Percentiles rank a stretch among this genome's conserved stretches.
phyloP scores from a whole-genome alignment of 2,797 vertebrate genomes.

The Gymnodraco acuticeps region DNA sequence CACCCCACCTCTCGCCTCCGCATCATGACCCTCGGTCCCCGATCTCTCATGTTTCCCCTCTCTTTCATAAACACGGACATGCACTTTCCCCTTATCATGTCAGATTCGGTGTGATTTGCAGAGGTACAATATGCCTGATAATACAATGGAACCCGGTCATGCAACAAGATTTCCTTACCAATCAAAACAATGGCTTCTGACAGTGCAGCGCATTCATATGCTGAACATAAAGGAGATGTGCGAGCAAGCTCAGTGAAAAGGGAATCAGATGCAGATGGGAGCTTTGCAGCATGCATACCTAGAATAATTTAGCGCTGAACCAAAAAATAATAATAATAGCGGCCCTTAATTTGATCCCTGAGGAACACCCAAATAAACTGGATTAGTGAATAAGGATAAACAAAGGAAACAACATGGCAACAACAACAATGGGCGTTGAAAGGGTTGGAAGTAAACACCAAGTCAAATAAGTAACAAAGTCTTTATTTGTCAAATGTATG shows the following conservation, averaged over 20 bases:
- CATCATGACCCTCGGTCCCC: constrained; percentile 55
- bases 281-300: constrained; percentile 57
- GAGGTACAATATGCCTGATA: constrained; percentile 66
- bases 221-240: constrained; percentile 65
- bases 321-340: constrained; percentile 26
- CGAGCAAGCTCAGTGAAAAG: constrained; percentile 50
- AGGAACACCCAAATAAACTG: constrained; percentile 62
- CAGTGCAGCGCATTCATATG: constrained; percentile 75
- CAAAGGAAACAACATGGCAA: constrained; percentile 42
- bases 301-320: constrained; percentile 57
- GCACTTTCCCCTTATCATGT: constrained; percentile 55
- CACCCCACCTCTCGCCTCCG: constrained; percentile 52
- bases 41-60: constrained; percentile 43
- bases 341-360: constrained; percentile 65
- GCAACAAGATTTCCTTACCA: constrained; percentile 63
- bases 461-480: constrained; percentile 1
- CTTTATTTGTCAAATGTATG: not conserved
- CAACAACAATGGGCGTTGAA: constrained; percentile 15
- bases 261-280: constrained; percentile 70
- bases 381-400: constrained; percentile 48
- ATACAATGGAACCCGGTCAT: constrained; percentile 67
- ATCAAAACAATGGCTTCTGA: constrained; percentile 76
- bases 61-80: constrained; percentile 23
- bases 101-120: constrained; percentile 63
- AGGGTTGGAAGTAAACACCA: constrained; percentile 19